phyloP scores from a whole-genome alignment of 2,797 vertebrate genomes.

The Macroramphosus scolopax region DNA sequence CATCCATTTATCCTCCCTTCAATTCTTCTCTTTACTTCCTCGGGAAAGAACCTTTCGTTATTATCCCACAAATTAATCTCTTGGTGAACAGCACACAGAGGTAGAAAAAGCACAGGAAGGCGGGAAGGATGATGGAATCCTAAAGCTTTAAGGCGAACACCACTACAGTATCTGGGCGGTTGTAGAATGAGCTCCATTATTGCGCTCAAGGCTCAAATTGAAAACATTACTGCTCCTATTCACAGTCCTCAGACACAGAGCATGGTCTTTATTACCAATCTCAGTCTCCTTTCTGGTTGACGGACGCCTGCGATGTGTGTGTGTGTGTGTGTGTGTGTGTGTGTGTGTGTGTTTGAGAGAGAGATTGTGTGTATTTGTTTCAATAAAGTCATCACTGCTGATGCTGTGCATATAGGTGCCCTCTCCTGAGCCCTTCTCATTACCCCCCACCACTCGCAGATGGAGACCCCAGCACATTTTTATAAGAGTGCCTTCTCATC shows the following conservation, averaged over 20 bases:
- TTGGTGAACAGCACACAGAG: constrained; percentile 51
- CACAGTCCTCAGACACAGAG: constrained; percentile 73
- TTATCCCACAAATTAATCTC: constrained; percentile 68
- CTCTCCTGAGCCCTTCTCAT: constrained; percentile 61
- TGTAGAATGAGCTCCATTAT: constrained; percentile 78
- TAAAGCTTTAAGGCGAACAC: constrained; percentile 66
- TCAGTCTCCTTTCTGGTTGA: constrained; percentile 74
- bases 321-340: constrained; percentile 15
- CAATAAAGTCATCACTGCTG: constrained; percentile 62
- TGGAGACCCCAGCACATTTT: constrained; percentile 64
- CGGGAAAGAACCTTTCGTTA: constrained; percentile 30
- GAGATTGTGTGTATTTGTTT: constrained; percentile 33
- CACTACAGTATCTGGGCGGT: constrained; percentile 66
- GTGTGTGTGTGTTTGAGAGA: constrained; percentile 4
- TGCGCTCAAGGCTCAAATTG: constrained; percentile 76
- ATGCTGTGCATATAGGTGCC: constrained; percentile 64
- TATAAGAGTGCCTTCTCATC: constrained; percentile 61
- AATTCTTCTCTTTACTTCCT: constrained; percentile 6
- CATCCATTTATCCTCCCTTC: constrained; percentile 45
- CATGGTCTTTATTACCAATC: constrained; percentile 76
- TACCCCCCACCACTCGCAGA: constrained; percentile 50
- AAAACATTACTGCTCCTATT: constrained; percentile 77
- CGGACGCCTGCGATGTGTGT: constrained; percentile 39
- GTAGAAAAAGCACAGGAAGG: constrained; percentile 48
- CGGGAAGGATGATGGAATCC: constrained; percentile 68